Percentiles rank a stretch among this genome's conserved stretches.
Conservation (phyloP, 2,113 vertebrate genomes). For the Mixornis gularis region DNA sequence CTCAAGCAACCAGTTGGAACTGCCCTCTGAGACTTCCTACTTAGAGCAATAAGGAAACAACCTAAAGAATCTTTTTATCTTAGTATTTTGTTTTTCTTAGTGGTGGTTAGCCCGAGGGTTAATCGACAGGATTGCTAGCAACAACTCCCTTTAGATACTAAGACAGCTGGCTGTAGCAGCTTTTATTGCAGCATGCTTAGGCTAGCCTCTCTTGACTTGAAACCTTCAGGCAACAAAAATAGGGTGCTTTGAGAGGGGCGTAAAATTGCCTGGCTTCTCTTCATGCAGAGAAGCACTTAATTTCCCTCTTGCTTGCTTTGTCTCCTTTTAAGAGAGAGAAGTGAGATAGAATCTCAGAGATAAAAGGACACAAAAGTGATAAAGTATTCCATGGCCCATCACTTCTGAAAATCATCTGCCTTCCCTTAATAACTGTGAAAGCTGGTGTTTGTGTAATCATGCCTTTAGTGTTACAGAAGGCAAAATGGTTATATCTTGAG, state of each 20-base stretch:
- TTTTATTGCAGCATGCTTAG: constrained; percentile 42
- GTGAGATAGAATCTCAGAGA: not conserved
- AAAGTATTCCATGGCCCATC: not conserved
- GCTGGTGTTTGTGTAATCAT: not conserved
- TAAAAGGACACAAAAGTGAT: not conserved
- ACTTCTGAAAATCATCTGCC: not conserved
- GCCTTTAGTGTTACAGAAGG: not conserved
- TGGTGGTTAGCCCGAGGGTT: constrained; percentile 29
- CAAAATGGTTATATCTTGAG: not conserved
- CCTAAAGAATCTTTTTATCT: constrained; percentile 37
- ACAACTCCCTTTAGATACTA: not conserved
- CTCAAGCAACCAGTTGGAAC: not conserved
- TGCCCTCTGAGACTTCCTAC: constrained; percentile 35
- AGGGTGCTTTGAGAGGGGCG: not conserved
- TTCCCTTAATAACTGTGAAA: not conserved
- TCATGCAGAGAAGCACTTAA: not conserved
- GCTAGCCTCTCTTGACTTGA: constrained; percentile 3
- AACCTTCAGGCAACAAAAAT: constrained; percentile 35
- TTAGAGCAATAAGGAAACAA: constrained; percentile 44
- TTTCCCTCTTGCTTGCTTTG: constrained; percentile 26
- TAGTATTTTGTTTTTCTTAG: constrained; percentile 34
- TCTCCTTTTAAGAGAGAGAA: constrained; percentile 1
- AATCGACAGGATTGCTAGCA: not conserved
- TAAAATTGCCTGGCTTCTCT: constrained; percentile 20
- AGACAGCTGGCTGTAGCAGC: constrained; percentile 4